A percentile compares a stretch with the other conserved stretches of the same genome.
phyloP scores from a whole-genome alignment of 2,113 vertebrate species.

The Callaeas wilsoni region DNA sequence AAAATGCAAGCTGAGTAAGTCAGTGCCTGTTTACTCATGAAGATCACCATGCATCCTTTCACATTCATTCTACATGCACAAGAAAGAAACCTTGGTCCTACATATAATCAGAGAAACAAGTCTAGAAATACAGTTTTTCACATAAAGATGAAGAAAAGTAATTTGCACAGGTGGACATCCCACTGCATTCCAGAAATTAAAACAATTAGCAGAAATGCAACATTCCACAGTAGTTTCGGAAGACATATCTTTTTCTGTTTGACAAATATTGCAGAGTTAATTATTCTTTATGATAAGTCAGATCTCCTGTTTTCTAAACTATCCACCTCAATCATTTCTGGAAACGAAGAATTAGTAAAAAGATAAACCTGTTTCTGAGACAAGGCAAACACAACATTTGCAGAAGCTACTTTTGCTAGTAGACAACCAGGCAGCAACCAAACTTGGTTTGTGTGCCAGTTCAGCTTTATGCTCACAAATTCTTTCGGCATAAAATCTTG shows the following conservation, averaged over 20 bases:
- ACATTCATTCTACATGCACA: constrained; percentile 68
- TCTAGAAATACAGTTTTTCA: constrained; percentile 16
- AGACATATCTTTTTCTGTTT: neutral
- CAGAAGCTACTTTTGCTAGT: neutral
- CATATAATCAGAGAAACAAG: neutral
- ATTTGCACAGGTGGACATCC: constrained; percentile 22
- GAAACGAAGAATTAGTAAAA: neutral
- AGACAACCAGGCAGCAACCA: neutral
- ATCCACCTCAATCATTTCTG: neutral
- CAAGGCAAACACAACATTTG: neutral
- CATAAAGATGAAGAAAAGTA: constrained; percentile 15
- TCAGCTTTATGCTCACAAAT: neutral
- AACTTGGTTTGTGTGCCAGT: neutral
- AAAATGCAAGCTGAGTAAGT: constrained; percentile 68
- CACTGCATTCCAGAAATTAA: constrained; percentile 39
- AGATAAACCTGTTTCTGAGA: neutral
- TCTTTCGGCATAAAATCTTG: neutral
- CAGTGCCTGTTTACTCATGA: constrained; percentile 62
- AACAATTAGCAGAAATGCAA: constrained; percentile 34
- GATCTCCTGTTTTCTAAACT: neutral
- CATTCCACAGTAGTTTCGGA: neutral
- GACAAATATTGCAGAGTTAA: neutral
- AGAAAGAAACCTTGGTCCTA: constrained; percentile 32
- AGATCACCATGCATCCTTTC: constrained; percentile 70
- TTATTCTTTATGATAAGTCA: neutral